These are phyloP conservation scores for Cataglyphis altisquamis DNA, from an alignment of 2,888 invertebrate genomes.

Conservation along the genomic window DNA sequence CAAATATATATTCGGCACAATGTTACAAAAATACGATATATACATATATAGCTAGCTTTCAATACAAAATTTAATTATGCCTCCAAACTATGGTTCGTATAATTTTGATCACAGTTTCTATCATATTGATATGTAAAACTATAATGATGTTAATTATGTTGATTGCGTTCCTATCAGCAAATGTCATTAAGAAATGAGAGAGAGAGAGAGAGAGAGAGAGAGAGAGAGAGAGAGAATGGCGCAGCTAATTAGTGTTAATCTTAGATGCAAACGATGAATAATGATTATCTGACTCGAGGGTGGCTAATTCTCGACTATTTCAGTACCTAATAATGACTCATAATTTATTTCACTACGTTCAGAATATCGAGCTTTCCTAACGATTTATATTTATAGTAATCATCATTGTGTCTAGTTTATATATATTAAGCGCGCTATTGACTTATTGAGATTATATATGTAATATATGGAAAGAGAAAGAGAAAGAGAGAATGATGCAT, in stretches of 20 bases:
- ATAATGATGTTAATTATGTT: slow-evolving; percentile 12
- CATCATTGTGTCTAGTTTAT: background rate
- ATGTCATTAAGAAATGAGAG: background rate
- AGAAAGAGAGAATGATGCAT: background rate
- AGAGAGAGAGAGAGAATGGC: background rate
- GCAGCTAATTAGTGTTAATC: background rate
- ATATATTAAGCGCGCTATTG: background rate
- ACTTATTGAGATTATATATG: background rate
- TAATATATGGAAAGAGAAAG: background rate
- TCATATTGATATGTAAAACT: background rate
- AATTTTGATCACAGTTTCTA: background rate
- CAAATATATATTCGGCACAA: background rate
- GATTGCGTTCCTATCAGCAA: background rate
- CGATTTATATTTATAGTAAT: background rate
- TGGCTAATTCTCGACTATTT: background rate
- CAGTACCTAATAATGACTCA: background rate
- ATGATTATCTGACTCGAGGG: background rate
- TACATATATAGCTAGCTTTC: background rate
- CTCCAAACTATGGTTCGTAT: background rate
- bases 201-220: background rate
- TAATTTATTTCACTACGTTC: background rate
- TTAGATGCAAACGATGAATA: slow-evolving; percentile 26
- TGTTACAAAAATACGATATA: background rate
- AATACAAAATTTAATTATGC: background rate
- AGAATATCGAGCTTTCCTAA: background rate